Percentiles rank a stretch among this genome's conserved stretches.
Evolutionary conservation across 2,797 vertebrate genomes (phyloP).

Genomic region (Buphagus erythrorhynchus): DNA sequence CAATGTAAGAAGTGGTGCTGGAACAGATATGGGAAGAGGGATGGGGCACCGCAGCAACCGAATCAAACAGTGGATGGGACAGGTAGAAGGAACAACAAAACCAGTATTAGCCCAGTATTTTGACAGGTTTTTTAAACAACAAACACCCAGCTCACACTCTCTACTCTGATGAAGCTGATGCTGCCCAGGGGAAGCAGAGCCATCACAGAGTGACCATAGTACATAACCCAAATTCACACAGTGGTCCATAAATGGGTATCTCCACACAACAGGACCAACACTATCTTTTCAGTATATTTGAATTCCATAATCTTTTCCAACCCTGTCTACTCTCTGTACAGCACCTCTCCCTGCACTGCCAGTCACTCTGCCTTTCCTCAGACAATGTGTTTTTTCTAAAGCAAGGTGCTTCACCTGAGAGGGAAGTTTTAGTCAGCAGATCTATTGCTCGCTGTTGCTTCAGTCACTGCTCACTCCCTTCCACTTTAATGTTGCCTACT

Average conservation of each 20-base stretch:
- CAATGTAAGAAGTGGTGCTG: not conserved
- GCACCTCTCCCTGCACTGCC: not conserved
- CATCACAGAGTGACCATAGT: fast-evolving
- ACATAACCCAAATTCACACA: not conserved
- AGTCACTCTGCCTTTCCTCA: not conserved
- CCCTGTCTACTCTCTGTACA: fast-evolving
- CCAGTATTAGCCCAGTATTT: not conserved
- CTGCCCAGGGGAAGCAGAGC: not conserved
- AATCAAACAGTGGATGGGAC: not conserved
- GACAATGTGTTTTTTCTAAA: not conserved
- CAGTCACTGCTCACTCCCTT: not conserved
- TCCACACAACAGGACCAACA: not conserved
- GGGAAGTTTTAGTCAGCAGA: not conserved
- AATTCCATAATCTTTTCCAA: not conserved
- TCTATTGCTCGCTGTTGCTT: fast-evolving
- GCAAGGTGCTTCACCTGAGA: not conserved
- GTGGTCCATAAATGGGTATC: not conserved
- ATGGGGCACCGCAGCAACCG: not conserved
- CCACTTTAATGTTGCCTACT: not conserved
- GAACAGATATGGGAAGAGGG: not conserved
- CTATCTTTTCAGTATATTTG: not conserved
- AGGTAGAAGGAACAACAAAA: not conserved
- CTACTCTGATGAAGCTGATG: not conserved
- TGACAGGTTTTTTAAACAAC: not conserved
- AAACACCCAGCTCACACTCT: not conserved